Conservation (phyloP, 1,140 invertebrate genomes). For the Eriocheir sinensis region DNA sequence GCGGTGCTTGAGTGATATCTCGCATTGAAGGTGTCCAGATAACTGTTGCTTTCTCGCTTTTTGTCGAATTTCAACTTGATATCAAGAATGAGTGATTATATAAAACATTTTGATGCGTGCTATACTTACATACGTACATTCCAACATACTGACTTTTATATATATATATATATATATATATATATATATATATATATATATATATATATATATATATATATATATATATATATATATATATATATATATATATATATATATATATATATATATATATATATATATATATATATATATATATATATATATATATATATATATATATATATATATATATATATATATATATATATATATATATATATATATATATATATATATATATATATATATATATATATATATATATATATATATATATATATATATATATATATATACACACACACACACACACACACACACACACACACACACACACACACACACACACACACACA, state of each 20-base stretch:
- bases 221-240: slow-evolving; percentile 65
- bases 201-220: slow-evolving; percentile 65
- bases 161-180: slow-evolving; percentile 58
- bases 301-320: slow-evolving; percentile 47
- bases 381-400: slow-evolving; percentile 42
- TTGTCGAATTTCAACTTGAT: background rate
- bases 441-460: background rate
- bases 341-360: slow-evolving; percentile 52
- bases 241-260: slow-evolving; percentile 61
- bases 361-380: slow-evolving; percentile 39
- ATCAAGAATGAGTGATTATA: background rate
- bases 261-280: slow-evolving; percentile 55
- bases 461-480: too few relatives aligned
- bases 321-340: slow-evolving; percentile 63
- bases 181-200: slow-evolving; percentile 65
- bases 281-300: slow-evolving; percentile 41
- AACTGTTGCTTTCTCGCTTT: background rate
- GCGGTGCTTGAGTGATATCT: too few relatives aligned
- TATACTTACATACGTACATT: background rate
- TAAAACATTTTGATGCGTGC: background rate
- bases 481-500: too few relatives aligned
- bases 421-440: slow-evolving; percentile 51
- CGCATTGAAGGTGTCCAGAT: background rate
- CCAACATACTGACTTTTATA: background rate
- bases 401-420: slow-evolving; percentile 53